Percentiles rank a stretch among this genome's conserved stretches.
Evolutionary conservation across 2,888 invertebrate species (phyloP).

Genomic region (Drosophila birchii): DNA sequence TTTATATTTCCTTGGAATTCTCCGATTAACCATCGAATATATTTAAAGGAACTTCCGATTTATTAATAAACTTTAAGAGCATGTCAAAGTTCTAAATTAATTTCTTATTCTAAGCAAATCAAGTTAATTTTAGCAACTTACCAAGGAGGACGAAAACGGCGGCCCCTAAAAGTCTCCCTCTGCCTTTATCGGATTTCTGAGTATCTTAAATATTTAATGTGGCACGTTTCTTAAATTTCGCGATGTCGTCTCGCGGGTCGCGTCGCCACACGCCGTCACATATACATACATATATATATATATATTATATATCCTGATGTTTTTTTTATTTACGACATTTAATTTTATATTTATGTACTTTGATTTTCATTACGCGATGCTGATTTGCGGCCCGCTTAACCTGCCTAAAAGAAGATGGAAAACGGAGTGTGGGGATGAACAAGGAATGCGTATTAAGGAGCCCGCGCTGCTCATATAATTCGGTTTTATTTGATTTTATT

Average conservation of each 20-base stretch:
- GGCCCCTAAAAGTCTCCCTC: not conserved
- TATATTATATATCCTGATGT: slow-evolving; percentile 30
- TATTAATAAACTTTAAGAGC: not conserved
- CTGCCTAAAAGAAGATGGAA: slow-evolving; percentile 29
- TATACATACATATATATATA: slow-evolving; percentile 17
- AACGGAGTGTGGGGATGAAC: slow-evolving; percentile 33
- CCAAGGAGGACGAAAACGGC: slow-evolving; percentile 16
- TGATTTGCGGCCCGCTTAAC: slow-evolving; percentile 53
- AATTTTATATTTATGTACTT: slow-evolving; percentile 72
- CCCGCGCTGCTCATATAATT: slow-evolving; percentile 52
- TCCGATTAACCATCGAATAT: too few species aligned
- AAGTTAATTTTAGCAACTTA: slow-evolving; percentile 29
- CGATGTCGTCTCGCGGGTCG: slow-evolving; percentile 32
- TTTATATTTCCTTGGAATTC: too few species aligned
- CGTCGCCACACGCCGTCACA: slow-evolving; percentile 24
- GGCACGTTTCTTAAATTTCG: slow-evolving; percentile 50
- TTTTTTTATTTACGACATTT: slow-evolving; percentile 70
- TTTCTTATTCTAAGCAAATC: slow-evolving; percentile 8
- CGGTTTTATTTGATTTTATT: slow-evolving; percentile 65
- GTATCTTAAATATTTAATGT: slow-evolving; percentile 62
- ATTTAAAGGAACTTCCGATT: too few species aligned
- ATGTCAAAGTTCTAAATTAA: not conserved
- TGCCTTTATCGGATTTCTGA: slow-evolving; percentile 2
- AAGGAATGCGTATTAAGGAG: slow-evolving; percentile 27
- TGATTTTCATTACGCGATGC: slow-evolving; percentile 66